Conservation (phyloP, 2,888 invertebrate genomes). For the Philonicus albiceps region DNA sequence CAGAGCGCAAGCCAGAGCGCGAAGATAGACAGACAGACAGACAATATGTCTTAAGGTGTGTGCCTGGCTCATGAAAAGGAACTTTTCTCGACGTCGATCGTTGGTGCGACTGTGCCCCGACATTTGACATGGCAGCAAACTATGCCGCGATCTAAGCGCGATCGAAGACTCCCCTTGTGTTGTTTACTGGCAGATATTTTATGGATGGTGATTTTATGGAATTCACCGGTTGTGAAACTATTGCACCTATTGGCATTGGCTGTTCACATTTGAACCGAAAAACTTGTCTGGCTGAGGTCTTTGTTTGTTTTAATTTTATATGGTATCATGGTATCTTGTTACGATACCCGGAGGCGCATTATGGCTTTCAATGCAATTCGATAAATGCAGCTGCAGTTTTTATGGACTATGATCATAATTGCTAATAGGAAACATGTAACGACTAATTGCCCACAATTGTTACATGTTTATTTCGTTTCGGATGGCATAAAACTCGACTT, state of each 20-base stretch:
- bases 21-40: slow-evolving; percentile 1
- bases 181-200: background rate
- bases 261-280: background rate
- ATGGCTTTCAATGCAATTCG: background rate
- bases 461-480: background rate
- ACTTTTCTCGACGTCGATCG: background rate
- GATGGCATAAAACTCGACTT: background rate
- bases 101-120: background rate
- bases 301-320: background rate
- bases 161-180: background rate
- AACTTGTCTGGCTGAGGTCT: background rate
- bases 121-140: slow-evolving; percentile 9
- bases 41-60: slow-evolving; percentile 7
- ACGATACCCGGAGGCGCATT: background rate
- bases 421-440: background rate
- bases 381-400: background rate
- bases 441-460: background rate
- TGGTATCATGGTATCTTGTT: background rate
- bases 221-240: background rate
- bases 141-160: background rate
- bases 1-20: background rate
- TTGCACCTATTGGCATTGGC: background rate
- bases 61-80: background rate
- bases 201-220: background rate
- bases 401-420: background rate